A percentile compares a stretch with the other conserved stretches of the same genome.
phyloP scores from a whole-genome alignment of 2,888 invertebrate species.

The Rugalucina vietnamica region DNA sequence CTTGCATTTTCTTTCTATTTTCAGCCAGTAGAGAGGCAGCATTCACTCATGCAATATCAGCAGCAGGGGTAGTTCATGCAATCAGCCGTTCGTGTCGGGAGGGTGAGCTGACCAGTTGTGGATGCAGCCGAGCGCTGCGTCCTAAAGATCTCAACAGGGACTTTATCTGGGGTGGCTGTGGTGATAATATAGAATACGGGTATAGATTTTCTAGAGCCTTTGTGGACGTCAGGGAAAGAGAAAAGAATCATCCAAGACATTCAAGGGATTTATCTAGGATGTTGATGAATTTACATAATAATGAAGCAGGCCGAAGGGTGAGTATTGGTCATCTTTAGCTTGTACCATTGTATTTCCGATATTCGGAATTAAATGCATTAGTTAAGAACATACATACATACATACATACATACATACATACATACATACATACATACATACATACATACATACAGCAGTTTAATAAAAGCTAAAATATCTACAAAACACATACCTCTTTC shows the following conservation, averaged over 20 bases:
- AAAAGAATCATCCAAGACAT: slow-evolving; percentile 91
- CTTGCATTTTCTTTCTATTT: slow-evolving; percentile 51
- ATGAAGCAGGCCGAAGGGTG: slow-evolving; percentile 98
- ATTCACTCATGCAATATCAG: slow-evolving; percentile 86
- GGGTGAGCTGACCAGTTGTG: slow-evolving; percentile 94
- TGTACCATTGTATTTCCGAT: too few relatives aligned
- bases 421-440: slow-evolving; percentile 9
- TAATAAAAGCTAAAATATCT: too few relatives aligned
- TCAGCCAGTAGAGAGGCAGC: slow-evolving; percentile 86
- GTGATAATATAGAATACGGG: slow-evolving; percentile 96
- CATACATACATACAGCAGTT: too few relatives aligned
- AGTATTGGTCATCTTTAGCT: too few relatives aligned
- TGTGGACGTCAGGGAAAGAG: slow-evolving; percentile 94
- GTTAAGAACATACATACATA: not conserved
- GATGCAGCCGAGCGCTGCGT: slow-evolving; percentile 92
- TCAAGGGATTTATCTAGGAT: slow-evolving; percentile 92
- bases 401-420: slow-evolving; percentile 23
- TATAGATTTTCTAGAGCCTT: slow-evolving; percentile 96
- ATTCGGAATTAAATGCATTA: not conserved
- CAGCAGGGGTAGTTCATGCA: slow-evolving; percentile 91
- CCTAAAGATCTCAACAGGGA: slow-evolving; percentile 94
- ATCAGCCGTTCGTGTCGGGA: slow-evolving; percentile 96
- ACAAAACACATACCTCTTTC: too few relatives aligned
- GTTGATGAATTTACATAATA: slow-evolving; percentile 98
- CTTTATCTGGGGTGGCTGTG: slow-evolving; percentile 99